Evolutionary conservation across 2,113 vertebrate genomes (phyloP), one percentile per base, ranked within the genome.

Genomic region (Telmatochromis brachygnathus): DNA sequence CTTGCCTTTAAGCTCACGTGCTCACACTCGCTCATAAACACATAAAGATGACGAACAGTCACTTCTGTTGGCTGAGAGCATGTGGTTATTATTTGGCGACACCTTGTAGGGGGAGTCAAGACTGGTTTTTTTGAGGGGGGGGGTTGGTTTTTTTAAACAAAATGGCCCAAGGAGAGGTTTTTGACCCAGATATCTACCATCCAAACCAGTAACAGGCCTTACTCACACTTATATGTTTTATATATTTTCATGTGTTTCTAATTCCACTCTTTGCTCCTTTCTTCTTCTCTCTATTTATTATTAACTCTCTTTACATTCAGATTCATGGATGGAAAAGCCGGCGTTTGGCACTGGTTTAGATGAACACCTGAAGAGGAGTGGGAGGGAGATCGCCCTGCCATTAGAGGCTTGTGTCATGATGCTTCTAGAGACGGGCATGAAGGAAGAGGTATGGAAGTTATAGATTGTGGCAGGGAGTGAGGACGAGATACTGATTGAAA

Each of bases 371-470:
- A 99, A 99, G 83, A 97, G 99, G 86, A 99, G 98, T 0, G 94
- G 97, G n/a, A 97, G 98, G 10, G 98, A 99, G 89, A 97, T 99
- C 0, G 98, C 99, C 0, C 96, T 99, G 56, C 99, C 98, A 1
- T 87, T 99, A 1, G 99, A 99, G 89, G 99, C 99, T 84, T 99
- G 98, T 11, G 97, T 99, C 79, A 99, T 99, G 99, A 98, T 99
- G 97, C 97, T 99, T 4, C 94, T 99, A 79, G 99, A 99, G 91
- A 99, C 98, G 0, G 99, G 99, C 81, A 99, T 99, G 99, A 98
- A 97, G 91, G 99, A 99, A 90, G 99, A 99, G 98, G 98, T 99
- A 81, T 84, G 73, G 9, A 60, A 62, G 28, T 21, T 47, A 30
- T 49, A 30, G 45, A 49, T 28, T 77, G 23, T 49, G 70, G 26